Evolutionary conservation across 1,140 invertebrate genomes (phyloP).

Genomic region (Odontomachus brunneus): DNA sequence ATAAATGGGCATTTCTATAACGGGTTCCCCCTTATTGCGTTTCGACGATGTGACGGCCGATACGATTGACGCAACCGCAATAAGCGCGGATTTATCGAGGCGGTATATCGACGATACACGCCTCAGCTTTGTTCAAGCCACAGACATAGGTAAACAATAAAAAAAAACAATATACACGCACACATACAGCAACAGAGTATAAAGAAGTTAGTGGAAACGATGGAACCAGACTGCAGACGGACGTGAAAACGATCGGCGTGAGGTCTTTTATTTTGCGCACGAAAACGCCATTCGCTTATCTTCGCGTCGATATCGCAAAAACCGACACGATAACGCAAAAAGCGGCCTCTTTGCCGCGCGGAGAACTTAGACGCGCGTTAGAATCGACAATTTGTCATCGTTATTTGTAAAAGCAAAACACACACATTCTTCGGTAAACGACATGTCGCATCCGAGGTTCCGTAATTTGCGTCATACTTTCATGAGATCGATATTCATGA

Average conservation of each 20-base stretch:
- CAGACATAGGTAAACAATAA: not conserved
- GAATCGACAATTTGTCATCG: not conserved
- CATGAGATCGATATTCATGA: not conserved
- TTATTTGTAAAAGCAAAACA: conserved; percentile 7
- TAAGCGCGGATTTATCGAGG: conserved; percentile 54
- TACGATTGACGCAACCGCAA: conserved; percentile 43
- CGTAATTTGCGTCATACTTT: too few relatives aligned
- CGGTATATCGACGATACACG: conserved; percentile 25
- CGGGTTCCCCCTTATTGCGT: conserved; percentile 6
- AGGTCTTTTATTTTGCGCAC: conserved; percentile 14
- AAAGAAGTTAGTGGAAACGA: conserved; percentile 8
- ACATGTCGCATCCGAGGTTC: too few relatives aligned
- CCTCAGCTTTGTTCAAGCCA: not conserved
- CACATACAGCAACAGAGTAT: not conserved
- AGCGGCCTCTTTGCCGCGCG: not conserved
- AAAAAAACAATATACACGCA: not conserved
- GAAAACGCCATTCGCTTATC: conserved; percentile 1
- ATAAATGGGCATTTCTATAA: conserved; percentile 13
- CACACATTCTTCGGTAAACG: not conserved
- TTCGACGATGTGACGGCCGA: conserved; percentile 34
- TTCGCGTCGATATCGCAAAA: conserved; percentile 6
- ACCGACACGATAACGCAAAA: conserved; percentile 21
- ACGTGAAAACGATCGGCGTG: conserved; percentile 29
- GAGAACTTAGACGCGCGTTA: not conserved
- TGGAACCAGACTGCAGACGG: conserved; percentile 40